These are phyloP conservation scores for Clistopyga incitator DNA, from an alignment of 2,888 invertebrate genomes.

Conservation along the genomic window DNA sequence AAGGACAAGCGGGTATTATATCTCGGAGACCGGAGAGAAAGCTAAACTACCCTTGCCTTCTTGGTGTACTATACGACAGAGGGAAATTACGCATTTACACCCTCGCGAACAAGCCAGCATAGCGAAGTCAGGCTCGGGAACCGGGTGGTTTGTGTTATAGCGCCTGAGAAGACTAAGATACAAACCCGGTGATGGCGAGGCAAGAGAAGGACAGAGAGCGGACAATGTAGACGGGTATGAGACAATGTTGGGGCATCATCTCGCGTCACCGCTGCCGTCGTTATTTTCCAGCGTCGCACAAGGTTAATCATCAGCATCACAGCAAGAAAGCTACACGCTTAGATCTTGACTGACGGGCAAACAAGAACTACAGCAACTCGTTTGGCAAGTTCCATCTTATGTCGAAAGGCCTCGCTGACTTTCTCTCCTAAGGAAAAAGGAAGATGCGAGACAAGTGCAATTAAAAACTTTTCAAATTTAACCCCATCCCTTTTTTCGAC, in stretches of 20 bases:
- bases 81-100: constrained; percentile 71
- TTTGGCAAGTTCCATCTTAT: constrained; percentile 61
- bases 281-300: constrained; percentile 82
- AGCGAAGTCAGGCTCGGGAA: constrained; percentile 35
- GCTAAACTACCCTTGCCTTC: constrained; percentile 50
- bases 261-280: constrained; percentile 70
- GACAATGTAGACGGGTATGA: constrained; percentile 15
- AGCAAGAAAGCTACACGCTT: constrained; percentile 67
- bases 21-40: constrained; percentile 54
- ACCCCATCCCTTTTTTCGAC: constrained; percentile 77
- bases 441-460: constrained; percentile 69
- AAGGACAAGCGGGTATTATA: constrained; percentile 50
- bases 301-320: constrained; percentile 81
- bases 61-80: constrained; percentile 46
- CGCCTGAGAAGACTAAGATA: constrained; percentile 65
- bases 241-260: constrained; percentile 37
- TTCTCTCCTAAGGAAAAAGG: constrained; percentile 19
- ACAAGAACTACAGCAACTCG: constrained; percentile 73
- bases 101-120: constrained; percentile 62
- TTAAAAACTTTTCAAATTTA: constrained; percentile 84
- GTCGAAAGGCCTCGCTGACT: constrained; percentile 19
- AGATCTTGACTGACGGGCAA: constrained; percentile 79
- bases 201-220: constrained; percentile 25
- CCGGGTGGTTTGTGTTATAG: constrained; percentile 58
- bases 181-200: constrained; percentile 61